Percentiles rank a stretch among this genome's conserved stretches.
Evolutionary conservation across 2,888 invertebrate species (phyloP).

Genomic region (Hemaris fuciformis): DNA sequence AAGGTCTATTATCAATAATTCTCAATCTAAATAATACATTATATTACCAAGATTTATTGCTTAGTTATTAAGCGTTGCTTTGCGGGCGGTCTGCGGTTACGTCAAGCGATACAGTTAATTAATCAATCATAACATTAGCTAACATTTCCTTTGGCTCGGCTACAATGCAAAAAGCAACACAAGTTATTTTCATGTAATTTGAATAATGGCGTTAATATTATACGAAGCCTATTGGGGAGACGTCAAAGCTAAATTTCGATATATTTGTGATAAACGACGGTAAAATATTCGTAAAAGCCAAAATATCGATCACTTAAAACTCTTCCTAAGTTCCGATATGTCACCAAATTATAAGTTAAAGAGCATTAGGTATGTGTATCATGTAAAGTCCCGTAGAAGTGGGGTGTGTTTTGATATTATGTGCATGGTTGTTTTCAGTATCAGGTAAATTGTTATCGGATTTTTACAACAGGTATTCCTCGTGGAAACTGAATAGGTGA

Average conservation of each 20-base stretch:
- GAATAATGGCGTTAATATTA: neutral
- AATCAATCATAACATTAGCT: conserved; percentile 4
- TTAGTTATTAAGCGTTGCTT: neutral
- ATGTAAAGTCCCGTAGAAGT: too few species aligned
- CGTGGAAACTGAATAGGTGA: too few species aligned
- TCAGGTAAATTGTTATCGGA: too few species aligned
- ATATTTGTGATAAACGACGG: neutral
- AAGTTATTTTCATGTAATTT: neutral
- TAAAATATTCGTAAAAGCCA: too few species aligned
- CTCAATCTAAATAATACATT: neutral
- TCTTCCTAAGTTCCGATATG: too few species aligned
- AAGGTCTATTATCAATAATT: neutral
- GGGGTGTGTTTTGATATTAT: too few species aligned
- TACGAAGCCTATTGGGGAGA: neutral
- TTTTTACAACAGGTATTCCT: too few species aligned
- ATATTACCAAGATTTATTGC: neutral
- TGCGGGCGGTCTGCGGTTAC: neutral
- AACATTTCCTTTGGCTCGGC: neutral
- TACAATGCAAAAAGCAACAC: neutral
- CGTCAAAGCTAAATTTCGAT: neutral
- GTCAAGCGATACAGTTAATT: neutral
- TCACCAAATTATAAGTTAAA: too few species aligned
- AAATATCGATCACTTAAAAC: too few species aligned
- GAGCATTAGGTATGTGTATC: too few species aligned
- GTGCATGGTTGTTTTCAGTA: too few species aligned